Evolutionary conservation across 2,888 invertebrate species (phyloP).

Genomic region (Tipula vernalis): DNA sequence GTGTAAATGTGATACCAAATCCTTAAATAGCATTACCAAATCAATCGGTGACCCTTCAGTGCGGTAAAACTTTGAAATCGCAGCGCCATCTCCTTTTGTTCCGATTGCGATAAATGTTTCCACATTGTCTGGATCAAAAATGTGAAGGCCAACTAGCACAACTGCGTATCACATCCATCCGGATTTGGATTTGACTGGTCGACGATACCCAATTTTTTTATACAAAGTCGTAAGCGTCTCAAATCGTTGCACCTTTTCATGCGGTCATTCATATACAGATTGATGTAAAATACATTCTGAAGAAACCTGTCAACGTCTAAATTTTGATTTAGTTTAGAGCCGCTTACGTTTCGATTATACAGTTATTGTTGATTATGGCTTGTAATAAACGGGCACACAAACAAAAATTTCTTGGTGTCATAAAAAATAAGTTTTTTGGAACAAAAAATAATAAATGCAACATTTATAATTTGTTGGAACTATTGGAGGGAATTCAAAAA

Average conservation of each 20-base stretch:
- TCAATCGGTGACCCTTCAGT: conserved; percentile 84
- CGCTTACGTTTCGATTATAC: conserved; percentile 88
- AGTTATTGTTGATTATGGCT: conserved; percentile 90
- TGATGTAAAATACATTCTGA: conserved; percentile 87
- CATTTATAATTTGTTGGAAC: no score
- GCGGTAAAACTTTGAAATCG: conserved; percentile 71
- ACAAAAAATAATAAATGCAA: no score
- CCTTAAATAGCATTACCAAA: conserved; percentile 56
- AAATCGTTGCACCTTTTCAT: conserved; percentile 88
- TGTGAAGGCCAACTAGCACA: conserved; percentile 72
- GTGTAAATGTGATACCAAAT: conserved; percentile 57
- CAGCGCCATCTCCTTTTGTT: conserved; percentile 73
- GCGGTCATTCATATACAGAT: conserved; percentile 73
- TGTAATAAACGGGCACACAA: conserved; percentile 80
- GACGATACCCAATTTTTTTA: conserved; percentile 79
- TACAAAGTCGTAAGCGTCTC: conserved; percentile 86
- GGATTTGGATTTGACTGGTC: conserved; percentile 74
- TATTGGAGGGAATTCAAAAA: no score
- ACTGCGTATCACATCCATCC: conserved; percentile 59
- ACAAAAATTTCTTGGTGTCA: no score
- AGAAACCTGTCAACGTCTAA: conserved; percentile 70
- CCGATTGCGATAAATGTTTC: conserved; percentile 57
- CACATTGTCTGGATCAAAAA: conserved; percentile 87
- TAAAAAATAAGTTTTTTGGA: no score
- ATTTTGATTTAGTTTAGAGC: conserved; percentile 78